Evolutionary conservation across 2,888 invertebrate species (phyloP).

Genomic region (Plemyria rubiginata): DNA sequence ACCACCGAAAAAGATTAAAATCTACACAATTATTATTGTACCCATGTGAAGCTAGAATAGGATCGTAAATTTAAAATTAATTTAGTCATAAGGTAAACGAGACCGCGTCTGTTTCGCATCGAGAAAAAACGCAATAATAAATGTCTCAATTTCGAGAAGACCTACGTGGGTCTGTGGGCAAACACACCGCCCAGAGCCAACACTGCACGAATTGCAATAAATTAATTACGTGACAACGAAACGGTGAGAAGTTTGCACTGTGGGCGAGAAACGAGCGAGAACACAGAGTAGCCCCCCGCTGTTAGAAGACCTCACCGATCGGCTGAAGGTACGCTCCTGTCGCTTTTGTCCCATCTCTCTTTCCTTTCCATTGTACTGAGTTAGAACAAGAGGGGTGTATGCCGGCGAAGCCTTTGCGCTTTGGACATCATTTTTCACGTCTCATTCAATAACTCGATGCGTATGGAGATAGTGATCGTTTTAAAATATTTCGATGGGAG

Average conservation of each 20-base stretch:
- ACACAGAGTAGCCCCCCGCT: slow-evolving; percentile 68
- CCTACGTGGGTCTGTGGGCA: slow-evolving; percentile 71
- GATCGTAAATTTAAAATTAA: slow-evolving; percentile 50
- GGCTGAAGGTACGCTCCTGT: slow-evolving; percentile 62
- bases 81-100: slow-evolving; percentile 58
- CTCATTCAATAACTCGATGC: slow-evolving; percentile 83
- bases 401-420: slow-evolving; percentile 77
- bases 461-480: slow-evolving; percentile 83
- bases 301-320: slow-evolving; percentile 71
- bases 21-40: slow-evolving; percentile 45
- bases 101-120: slow-evolving; percentile 59
- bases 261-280: slow-evolving; percentile 61
- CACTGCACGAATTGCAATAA: slow-evolving; percentile 73
- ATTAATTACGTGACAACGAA: slow-evolving; percentile 83
- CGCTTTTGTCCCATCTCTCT: slow-evolving; percentile 76
- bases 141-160: slow-evolving; percentile 81
- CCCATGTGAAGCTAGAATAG: slow-evolving; percentile 41
- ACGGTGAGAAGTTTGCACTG: slow-evolving; percentile 70
- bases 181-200: slow-evolving; percentile 74
- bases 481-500: slow-evolving; percentile 82
- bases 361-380: slow-evolving; percentile 49
- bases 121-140: slow-evolving; percentile 57
- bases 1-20: slow-evolving; percentile 38
- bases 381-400: slow-evolving; percentile 57
- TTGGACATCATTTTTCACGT: slow-evolving; percentile 84